Evolutionary conservation across 2,797 vertebrate species (phyloP), one percentile per base, ranked within the genome.

Genomic region (Semaprochilodus insignis): DNA sequence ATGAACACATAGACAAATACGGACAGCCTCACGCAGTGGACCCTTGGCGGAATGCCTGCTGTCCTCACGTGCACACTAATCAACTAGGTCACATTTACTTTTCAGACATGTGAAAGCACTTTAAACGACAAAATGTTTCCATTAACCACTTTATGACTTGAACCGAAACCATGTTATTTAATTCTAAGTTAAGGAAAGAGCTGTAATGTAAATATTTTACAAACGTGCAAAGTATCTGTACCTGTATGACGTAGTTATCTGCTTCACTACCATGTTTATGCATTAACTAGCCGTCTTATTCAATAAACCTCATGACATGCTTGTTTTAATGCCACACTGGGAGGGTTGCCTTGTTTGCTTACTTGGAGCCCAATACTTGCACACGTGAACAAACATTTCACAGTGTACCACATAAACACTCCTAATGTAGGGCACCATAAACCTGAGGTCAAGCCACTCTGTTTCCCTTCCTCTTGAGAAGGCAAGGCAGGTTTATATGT

Each of bases 71-170:
- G 48, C 57, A 72, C 67, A n/a, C n/a, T 54, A 57, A 72, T 85
- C 55, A 83, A 15, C 76, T 67, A 88, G 82, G 78, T 89, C 85
- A 86, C 79, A 87, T 77, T 78, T 85, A 84, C 36, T 84, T 82
- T 88, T 87, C 67, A 93, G 74, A 87, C 79, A 85, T 84, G 88
- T 88, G 54, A 90, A 91, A 90, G 93, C 93, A 95, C 93, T 93
- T 95, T 94, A 87, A 82, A 83, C 66, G 91, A 87, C 40, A 67
- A 40, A 84, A 81, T 72, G 79, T 83, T 89, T 19, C n/a, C 13
- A 79, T 82, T 65, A 66, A 75, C 48, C 51, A 34, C 23, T 82
- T 85, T 62, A 55, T 87, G 85, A 92, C 90, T 91, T 93, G 89
- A 93, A 91, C 86, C 87, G 85, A 88, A 85, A 62, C 82, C 65